A percentile compares a stretch with the other conserved stretches of the same genome.
These are phyloP conservation scores for Eugnorisma glareosa DNA, from an alignment of 2,888 invertebrate genomes.

Conservation along the genomic window DNA sequence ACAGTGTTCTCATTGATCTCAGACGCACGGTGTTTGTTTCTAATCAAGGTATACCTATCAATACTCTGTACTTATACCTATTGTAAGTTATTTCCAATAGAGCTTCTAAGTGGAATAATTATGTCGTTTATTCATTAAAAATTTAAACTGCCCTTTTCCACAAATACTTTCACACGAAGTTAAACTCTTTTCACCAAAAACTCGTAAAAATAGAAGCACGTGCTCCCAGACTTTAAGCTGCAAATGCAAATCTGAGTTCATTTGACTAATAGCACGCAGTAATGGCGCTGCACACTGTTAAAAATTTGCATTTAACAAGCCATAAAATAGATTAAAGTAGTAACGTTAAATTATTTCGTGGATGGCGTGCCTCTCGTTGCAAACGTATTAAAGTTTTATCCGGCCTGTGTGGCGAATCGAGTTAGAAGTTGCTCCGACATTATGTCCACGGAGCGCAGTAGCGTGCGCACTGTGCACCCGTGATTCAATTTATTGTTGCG, in stretches of 20 bases:
- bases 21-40: background rate
- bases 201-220: slow-evolving; percentile 59
- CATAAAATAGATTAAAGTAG: slow-evolving; percentile 75
- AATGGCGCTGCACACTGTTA: slow-evolving; percentile 64
- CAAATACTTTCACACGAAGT: slow-evolving; percentile 14
- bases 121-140: background rate
- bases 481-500: slow-evolving; percentile 75
- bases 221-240: slow-evolving; percentile 47
- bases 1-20: background rate
- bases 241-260: slow-evolving; percentile 66
- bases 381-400: slow-evolving; percentile 77
- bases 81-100: background rate
- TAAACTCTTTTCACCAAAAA: slow-evolving; percentile 48
- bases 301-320: slow-evolving; percentile 70
- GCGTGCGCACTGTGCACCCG: slow-evolving; percentile 67
- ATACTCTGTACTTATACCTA: too few relatives aligned
- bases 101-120: background rate
- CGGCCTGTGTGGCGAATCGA: slow-evolving; percentile 73
- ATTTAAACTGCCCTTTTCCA: background rate
- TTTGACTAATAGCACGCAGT: slow-evolving; percentile 69
- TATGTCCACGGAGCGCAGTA: slow-evolving; percentile 67
- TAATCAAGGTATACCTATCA: background rate
- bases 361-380: slow-evolving; percentile 65
- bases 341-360: slow-evolving; percentile 74
- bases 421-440: slow-evolving; percentile 76